Evolutionary conservation across 1,140 invertebrate genomes (phyloP), one percentile per base, ranked within the genome.

Genomic region (Sitodiplosis mosellana): DNA sequence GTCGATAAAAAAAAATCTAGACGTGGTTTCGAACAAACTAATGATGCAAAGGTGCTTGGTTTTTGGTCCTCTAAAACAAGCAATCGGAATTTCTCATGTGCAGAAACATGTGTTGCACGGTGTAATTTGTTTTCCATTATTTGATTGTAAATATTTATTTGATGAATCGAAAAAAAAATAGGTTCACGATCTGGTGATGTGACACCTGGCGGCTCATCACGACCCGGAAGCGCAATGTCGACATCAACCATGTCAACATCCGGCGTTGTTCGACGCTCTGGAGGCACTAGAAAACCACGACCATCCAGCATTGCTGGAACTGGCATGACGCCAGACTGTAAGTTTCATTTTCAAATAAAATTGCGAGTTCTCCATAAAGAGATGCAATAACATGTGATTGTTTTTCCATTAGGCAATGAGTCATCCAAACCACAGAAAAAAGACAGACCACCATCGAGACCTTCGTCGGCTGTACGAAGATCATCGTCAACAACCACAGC

Each of bases 241-340:
- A 63, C 60, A 49, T 65, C 63, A 38, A 67, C 69, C 43, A 63
- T 64, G 45, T 56, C 52, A 15, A 57, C 56, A 38, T 50, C 54
- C 5, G 43, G 21, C 6, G 8, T 45, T 20, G 60, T 64, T 33
- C 55, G 59, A 33, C 55, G 62, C 22, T 55, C 61, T 14, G 51
- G 52, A 7, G 54, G 54, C 6, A 51, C 60, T 15, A 53, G 62
- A 5, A 64, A 64, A 52, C 60, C 60, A 20, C 71, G 85, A 49
- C 85, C 87, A 53, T 78, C 80, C 56, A 87, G 83, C 66, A 88
- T 89, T 59, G 85, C 84, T 54, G 81, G 81, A 57, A 87, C 84
- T 51, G 83, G 81, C 66, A 69, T 74, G 56, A 60, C 62, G 18
- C 19, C 22, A 14, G 27, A 17, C 11, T 5, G 41, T 43, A 43